Evolutionary conservation across 2,113 vertebrate genomes (phyloP).

Genomic region (Neodon shergylaensis): DNA sequence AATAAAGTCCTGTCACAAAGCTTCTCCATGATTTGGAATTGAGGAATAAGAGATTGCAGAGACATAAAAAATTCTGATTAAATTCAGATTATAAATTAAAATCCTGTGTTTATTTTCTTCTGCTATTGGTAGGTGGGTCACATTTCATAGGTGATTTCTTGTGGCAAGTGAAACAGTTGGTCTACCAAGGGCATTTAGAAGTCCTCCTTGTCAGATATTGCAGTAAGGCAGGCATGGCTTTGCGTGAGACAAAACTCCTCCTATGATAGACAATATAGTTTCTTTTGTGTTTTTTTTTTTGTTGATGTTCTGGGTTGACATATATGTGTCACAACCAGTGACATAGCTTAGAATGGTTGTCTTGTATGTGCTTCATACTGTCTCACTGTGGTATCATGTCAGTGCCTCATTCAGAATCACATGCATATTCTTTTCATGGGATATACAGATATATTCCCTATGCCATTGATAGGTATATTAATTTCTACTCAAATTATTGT

Average conservation of each 20-base stretch:
- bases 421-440: too few species aligned
- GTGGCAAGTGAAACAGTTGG: accelerated
- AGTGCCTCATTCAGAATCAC: too few species aligned
- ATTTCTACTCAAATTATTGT: neutral
- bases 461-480: neutral
- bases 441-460: neutral
- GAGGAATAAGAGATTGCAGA: accelerated
- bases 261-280: neutral
- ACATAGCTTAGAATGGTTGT: neutral
- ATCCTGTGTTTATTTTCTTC: too few species aligned
- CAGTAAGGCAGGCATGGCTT: too few species aligned
- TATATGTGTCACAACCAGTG: neutral
- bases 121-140: accelerated
- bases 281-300: neutral
- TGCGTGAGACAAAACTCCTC: too few species aligned
- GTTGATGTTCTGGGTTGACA: neutral
- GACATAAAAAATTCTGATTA: neutral
- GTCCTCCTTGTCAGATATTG: too few species aligned
- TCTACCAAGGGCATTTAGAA: too few species aligned
- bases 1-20: neutral
- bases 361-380: neutral
- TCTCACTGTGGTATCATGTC: too few species aligned
- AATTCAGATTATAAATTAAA: too few species aligned
- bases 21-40: accelerated
- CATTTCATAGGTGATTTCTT: neutral